Percentiles rank a stretch among this genome's conserved stretches.
These are phyloP conservation scores for Eulimnadia texana DNA, from an alignment of 1,140 invertebrate genomes.

Conservation along the genomic window DNA sequence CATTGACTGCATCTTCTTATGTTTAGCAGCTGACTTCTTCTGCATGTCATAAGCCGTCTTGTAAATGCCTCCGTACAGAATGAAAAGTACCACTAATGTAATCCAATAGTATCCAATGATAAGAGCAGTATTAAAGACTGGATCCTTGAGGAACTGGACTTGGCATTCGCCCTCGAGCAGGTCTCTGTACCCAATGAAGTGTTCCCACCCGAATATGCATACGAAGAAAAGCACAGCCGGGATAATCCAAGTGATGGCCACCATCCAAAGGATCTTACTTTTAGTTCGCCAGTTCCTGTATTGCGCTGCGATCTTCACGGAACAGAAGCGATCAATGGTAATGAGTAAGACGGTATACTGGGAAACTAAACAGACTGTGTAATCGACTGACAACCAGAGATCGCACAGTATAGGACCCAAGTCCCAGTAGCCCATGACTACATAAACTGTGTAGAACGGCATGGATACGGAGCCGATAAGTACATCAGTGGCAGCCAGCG, in stretches of 20 bases:
- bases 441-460: constrained; percentile 92
- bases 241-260: constrained; percentile 95
- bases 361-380: constrained; percentile 95
- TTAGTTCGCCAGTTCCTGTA: constrained; percentile 96
- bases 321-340: constrained; percentile 96
- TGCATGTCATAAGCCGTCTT: constrained; percentile 97
- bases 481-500: constrained; percentile 92
- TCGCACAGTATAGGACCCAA: constrained; percentile 92
- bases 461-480: constrained; percentile 90
- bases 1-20: constrained; percentile 86
- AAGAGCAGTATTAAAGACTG: constrained; percentile 91
- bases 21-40: constrained; percentile 89
- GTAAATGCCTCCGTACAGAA: constrained; percentile 94
- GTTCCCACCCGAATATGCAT: constrained; percentile 98
- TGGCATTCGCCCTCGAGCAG: constrained; percentile 77
- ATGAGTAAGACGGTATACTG: constrained; percentile 98
- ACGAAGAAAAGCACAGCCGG: constrained; percentile 94
- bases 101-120: constrained; percentile 98
- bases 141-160: constrained; percentile 95
- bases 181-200: constrained; percentile 84
- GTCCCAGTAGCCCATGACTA: constrained; percentile 92
- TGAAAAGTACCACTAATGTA: constrained; percentile 79
- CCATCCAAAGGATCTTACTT: constrained; percentile 77
- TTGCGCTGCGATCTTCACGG: constrained; percentile 94
- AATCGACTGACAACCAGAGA: constrained; percentile 93